phyloP scores from a whole-genome alignment of 2,888 invertebrate species.

The Carpatolechia fugitivella region DNA sequence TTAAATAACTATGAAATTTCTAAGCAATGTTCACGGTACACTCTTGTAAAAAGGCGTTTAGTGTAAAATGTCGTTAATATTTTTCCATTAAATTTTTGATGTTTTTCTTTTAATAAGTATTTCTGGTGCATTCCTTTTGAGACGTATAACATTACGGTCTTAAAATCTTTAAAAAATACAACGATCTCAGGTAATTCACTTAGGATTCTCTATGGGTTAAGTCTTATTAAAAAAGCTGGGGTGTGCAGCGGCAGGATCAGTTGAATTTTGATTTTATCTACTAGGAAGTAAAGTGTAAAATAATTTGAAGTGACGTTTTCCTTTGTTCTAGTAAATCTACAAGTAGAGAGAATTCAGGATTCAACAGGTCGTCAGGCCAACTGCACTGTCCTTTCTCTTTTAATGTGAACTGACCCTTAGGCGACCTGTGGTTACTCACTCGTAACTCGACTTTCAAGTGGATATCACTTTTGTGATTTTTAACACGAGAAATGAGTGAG shows the following conservation, averaged over 20 bases:
- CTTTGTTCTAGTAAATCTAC: no score
- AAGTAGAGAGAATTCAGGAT: no score
- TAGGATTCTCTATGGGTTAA: slow-evolving; percentile 14
- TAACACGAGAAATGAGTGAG: slow-evolving; percentile 33
- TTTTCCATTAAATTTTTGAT: slow-evolving; percentile 4
- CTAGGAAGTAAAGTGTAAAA: no score
- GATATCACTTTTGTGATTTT: slow-evolving; percentile 19
- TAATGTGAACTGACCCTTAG: slow-evolving; percentile 19
- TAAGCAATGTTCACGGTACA: slow-evolving; percentile 61
- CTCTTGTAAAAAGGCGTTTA: slow-evolving; percentile 21
- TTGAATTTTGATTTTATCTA: no score
- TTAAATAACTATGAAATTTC: slow-evolving; percentile 48
- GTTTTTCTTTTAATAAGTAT: slow-evolving; percentile 8
- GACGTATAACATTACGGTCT: slow-evolving; percentile 14
- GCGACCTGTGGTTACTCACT: slow-evolving; percentile 13
- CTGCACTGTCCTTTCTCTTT: no score
- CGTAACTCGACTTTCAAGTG: background rate
- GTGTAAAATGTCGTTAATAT: background rate
- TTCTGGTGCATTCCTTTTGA: background rate
- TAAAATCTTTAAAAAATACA: slow-evolving; percentile 34
- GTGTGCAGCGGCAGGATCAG: no score
- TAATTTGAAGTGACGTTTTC: no score
- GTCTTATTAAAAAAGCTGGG: no score
- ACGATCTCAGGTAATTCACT: slow-evolving; percentile 38
- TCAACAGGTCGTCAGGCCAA: no score